Percentiles rank a stretch among this genome's conserved stretches.
Conservation (phyloP, 1,140 invertebrate species). For the Musca vetustissima region DNA sequence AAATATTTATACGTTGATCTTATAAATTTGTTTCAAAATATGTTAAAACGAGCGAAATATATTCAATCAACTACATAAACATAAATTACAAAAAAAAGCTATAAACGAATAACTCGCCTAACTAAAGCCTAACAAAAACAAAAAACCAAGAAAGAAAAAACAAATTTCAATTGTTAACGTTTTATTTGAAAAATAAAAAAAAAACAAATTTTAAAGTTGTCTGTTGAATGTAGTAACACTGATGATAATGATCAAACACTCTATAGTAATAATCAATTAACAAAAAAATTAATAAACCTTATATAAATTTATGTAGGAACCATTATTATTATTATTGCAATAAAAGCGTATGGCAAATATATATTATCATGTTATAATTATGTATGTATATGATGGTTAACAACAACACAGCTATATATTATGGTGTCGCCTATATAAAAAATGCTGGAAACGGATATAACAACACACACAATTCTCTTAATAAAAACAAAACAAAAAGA, state of each 20-base stretch:
- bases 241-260: background rate
- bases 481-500: too few relatives aligned
- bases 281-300: background rate
- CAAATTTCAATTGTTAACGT: conserved; percentile 9
- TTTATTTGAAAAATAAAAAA: conserved; percentile 1
- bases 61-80: background rate
- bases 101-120: background rate
- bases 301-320: background rate
- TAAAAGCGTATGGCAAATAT: too few relatives aligned
- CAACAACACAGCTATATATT: too few relatives aligned
- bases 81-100: background rate
- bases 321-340: conserved; percentile 1
- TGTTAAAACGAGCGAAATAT: too few relatives aligned
- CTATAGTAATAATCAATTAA: background rate
- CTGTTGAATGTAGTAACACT: conserved; percentile 16
- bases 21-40: too few relatives aligned
- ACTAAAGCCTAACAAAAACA: background rate
- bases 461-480: too few relatives aligned
- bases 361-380: too few relatives aligned
- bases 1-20: too few relatives aligned
- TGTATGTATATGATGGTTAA: too few relatives aligned
- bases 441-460: too few relatives aligned
- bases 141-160: conserved; percentile 2
- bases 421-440: too few relatives aligned
- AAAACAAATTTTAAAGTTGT: conserved; percentile 15